These are phyloP conservation scores for Enteromius afrohamiltoni DNA, from an alignment of 2,797 vertebrate genomes.

Conservation along the genomic window DNA sequence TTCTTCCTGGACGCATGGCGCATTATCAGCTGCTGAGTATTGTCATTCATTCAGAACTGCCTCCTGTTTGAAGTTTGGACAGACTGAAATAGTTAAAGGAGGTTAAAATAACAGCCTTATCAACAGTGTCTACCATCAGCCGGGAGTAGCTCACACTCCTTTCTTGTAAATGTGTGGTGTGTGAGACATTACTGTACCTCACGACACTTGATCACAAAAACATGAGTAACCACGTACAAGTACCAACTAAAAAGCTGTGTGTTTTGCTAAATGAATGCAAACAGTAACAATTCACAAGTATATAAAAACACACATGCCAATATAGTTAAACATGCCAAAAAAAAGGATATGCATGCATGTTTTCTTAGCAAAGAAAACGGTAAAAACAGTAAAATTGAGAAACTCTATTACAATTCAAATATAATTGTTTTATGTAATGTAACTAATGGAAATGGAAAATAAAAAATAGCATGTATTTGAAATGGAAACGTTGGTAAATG, in stretches of 20 bases:
- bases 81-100: conserved; percentile 24
- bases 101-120: conserved; percentile 25
- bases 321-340: background rate
- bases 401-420: background rate
- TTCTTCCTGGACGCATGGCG: conserved; percentile 10
- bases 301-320: background rate
- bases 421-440: background rate
- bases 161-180: conserved; percentile 31
- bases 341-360: background rate
- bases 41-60: conserved; percentile 56
- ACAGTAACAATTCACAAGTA: background rate
- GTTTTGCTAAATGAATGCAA: background rate
- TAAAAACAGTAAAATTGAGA: background rate
- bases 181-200: conserved; percentile 30
- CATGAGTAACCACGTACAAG: background rate
- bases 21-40: conserved; percentile 62
- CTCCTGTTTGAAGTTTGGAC: conserved; percentile 10
- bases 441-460: no score
- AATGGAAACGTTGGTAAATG: no score
- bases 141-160: conserved; percentile 33
- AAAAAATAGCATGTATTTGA: background rate
- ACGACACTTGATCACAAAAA: conserved; percentile 17
- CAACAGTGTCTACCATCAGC: background rate
- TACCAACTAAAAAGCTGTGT: background rate
- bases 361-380: background rate